These are phyloP conservation scores for Eonycteris spelaea DNA, from an alignment of 2,113 vertebrate genomes.

Conservation along the genomic window DNA sequence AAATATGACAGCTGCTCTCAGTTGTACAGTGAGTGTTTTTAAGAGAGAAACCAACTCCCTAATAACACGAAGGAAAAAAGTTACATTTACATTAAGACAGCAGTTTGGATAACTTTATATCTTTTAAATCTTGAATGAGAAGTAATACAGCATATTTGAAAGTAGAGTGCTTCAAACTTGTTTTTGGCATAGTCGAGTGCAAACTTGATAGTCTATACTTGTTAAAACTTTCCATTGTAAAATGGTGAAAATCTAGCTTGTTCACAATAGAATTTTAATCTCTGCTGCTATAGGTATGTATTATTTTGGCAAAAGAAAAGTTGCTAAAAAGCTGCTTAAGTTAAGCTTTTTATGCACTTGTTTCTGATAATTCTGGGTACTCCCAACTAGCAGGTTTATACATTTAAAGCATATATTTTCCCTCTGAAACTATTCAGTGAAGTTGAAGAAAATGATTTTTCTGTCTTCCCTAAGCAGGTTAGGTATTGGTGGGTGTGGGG, in stretches of 20 bases:
- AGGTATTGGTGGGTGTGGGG: not conserved
- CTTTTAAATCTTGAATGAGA: constrained; percentile 63
- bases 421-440: constrained; percentile 38
- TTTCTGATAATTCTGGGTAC: constrained; percentile 55
- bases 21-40: constrained; percentile 77
- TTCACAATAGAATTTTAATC: constrained; percentile 67
- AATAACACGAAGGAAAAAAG: constrained; percentile 74
- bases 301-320: constrained; percentile 62
- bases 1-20: constrained; percentile 72
- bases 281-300: constrained; percentile 71
- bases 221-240: constrained; percentile 61
- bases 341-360: constrained; percentile 63
- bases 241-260: constrained; percentile 58
- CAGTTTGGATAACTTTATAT: constrained; percentile 71
- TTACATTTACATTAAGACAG: constrained; percentile 79
- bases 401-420: constrained; percentile 27
- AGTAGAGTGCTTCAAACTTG: constrained; percentile 56
- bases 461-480: constrained; percentile 15
- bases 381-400: constrained; percentile 17
- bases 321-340: constrained; percentile 71
- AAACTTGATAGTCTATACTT: constrained; percentile 70
- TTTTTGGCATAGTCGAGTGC: constrained; percentile 81
- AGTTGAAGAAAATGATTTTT: constrained; percentile 48
- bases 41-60: constrained; percentile 80
- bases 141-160: constrained; percentile 72